A percentile compares a stretch with the other conserved stretches of the same genome.
These are phyloP conservation scores for Subanguina moxae DNA, from an alignment of 1,140 invertebrate species.

Conservation along the genomic window DNA sequence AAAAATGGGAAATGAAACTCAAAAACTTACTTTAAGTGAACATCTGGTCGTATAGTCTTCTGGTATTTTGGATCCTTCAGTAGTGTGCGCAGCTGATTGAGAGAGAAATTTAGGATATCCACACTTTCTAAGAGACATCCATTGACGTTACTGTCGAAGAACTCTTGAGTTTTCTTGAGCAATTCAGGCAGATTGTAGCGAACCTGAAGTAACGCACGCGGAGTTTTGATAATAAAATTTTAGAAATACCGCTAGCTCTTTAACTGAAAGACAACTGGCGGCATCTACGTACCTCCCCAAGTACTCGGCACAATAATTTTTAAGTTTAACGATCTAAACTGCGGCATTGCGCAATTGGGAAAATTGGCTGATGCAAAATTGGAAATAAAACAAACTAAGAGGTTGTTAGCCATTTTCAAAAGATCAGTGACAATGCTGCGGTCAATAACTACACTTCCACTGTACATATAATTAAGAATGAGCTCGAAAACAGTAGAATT, in stretches of 20 bases:
- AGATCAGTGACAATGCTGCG: conserved; percentile 68
- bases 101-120: conserved; percentile 45
- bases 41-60: conserved; percentile 32
- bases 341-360: not conserved
- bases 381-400: conserved; percentile 62
- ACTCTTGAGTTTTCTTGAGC: conserved; percentile 61
- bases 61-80: conserved; percentile 48
- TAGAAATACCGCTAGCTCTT: conserved; percentile 61
- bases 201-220: conserved; percentile 18
- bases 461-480: conserved; percentile 70
- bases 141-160: conserved; percentile 63
- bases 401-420: conserved; percentile 67
- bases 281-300: conserved; percentile 67
- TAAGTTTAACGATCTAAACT: conserved; percentile 62
- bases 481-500: conserved; percentile 66
- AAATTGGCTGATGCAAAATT: conserved; percentile 7
- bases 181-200: conserved; percentile 64
- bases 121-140: conserved; percentile 57
- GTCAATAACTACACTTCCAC: conserved; percentile 66
- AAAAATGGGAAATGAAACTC: conserved; percentile 32
- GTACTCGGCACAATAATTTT: conserved; percentile 69
- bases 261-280: conserved; percentile 67
- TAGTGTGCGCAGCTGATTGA: conserved; percentile 34
- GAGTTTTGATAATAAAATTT: too few species aligned
- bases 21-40: conserved; percentile 51